Conservation (phyloP, 2,113 vertebrate species). For the Bucco capensis region DNA sequence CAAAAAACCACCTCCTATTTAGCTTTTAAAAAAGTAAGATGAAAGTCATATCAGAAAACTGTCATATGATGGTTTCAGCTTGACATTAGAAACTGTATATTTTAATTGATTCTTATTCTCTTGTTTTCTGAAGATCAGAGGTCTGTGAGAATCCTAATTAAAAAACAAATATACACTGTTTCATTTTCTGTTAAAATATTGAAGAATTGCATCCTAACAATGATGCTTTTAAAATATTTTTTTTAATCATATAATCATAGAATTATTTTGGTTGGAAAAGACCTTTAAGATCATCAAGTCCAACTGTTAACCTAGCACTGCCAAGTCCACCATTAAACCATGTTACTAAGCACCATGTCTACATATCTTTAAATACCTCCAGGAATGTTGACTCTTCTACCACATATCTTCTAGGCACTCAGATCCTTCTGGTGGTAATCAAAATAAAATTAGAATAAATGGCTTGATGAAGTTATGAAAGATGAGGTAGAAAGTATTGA, state of each 20-base stretch:
- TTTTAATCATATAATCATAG: background rate
- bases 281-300: background rate
- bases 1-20: background rate
- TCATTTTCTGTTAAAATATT: background rate
- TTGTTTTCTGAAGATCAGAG: background rate
- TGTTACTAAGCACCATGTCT: background rate
- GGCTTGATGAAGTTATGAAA: background rate
- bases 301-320: background rate
- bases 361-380: background rate
- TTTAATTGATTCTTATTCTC: background rate
- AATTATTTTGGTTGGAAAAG: background rate
- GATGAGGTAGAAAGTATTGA: background rate
- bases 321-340: background rate
- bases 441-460: background rate
- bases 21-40: background rate
- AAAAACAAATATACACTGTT: background rate
- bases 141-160: background rate
- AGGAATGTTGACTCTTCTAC: background rate
- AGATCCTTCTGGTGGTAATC: background rate
- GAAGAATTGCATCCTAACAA: background rate
- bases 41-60: background rate
- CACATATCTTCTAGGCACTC: background rate
- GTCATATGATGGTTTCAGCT: background rate
- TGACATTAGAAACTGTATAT: background rate
- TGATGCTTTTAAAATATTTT: background rate